These are phyloP conservation scores for Nematostella vectensis DNA, from an alignment of 92 coral and sea anemone species.

Conservation along the genomic window DNA sequence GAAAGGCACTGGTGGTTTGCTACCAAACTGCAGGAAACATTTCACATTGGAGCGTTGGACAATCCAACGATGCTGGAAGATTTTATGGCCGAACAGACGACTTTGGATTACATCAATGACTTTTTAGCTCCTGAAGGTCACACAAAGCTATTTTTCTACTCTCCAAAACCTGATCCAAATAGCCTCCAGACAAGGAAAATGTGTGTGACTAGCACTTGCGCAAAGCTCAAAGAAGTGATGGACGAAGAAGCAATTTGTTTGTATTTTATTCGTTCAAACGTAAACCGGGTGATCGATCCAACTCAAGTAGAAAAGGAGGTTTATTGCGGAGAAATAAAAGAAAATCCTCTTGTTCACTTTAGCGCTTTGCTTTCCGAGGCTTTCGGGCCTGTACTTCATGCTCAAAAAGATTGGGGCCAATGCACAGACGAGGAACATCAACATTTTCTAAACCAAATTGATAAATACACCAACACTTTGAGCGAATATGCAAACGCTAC, in stretches of 20 bases:
- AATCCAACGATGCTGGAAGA: constrained; percentile 99
- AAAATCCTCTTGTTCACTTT: constrained; percentile 83
- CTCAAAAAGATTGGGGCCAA: constrained; percentile 86
- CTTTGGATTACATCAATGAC: constrained; percentile 93
- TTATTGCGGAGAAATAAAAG: constrained; percentile 97
- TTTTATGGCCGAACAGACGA: constrained; percentile 96
- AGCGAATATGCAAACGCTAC: constrained; percentile 86
- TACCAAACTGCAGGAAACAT: constrained; percentile 96
- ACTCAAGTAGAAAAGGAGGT: constrained; percentile 96
- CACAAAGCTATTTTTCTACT: constrained; percentile 87
- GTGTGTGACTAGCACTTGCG: constrained; percentile 87
- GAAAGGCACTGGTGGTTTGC: constrained; percentile 99
- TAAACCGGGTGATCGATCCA: constrained; percentile 95
- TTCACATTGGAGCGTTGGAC: constrained; percentile 93
- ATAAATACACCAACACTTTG: constrained; percentile 78
- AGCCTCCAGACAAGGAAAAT: constrained; percentile 71
- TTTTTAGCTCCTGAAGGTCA: constrained; percentile 98
- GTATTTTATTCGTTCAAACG: constrained; percentile 93
- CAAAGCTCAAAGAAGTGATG: constrained; percentile 92
- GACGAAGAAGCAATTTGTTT: constrained; percentile 94
- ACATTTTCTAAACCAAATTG: constrained; percentile 86
- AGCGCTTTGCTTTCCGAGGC: constrained; percentile 79
- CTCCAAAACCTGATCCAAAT: constrained; percentile 83
- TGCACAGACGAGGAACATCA: constrained; percentile 66
- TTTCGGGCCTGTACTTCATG: constrained; percentile 84